Base-by-base conservation (phyloP, 2,797 vertebrate genomes). In the Sparidentex hasta region DNA sequence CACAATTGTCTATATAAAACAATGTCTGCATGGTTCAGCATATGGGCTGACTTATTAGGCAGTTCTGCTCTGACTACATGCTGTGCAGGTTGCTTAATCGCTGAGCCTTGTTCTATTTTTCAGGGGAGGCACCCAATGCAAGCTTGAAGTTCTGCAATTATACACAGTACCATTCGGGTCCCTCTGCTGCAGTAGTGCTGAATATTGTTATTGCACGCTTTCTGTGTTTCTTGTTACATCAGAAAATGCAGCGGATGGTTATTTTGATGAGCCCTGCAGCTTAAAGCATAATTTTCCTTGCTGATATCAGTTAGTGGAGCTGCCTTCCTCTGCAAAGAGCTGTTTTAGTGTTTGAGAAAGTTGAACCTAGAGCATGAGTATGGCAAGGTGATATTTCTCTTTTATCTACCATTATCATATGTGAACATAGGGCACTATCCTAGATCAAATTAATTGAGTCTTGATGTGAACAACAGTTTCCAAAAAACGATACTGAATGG, bases 11-110 rank as follows among this genome's bases (percentile, higher is more conserved):
- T 74, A 54, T 20, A 20, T 74, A 17, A 74, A 76, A 82, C 44
- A 69, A 7, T 51, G 43, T 75, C 71, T 76, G 55, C 65, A 44
- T 70, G 65, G 21, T 55, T 85, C 83, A 85, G 78, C 76, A 81
- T 57, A 70, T 33, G 8, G 18, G 38, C 52, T 27, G 75, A 81
- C 79, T 76, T 57, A 74, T 69, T 47, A 71, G 33, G 44, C 64
- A 38, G 41, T 55, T 83, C 54, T 29, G 3, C 48, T 65, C 25
- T 12, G 59, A 41, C 48, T 6, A 25, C 70, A 69, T 21, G 73
- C 76, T 56, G 77, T 59, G 65, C 65, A 27, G 55, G 29, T 71
- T 62, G 33, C 17, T 43, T 74, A 51, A 69, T 62, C 21, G 25
- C 74, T 81, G 59, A 69, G 58, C 47, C 0, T 18, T 29, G 65